These are phyloP conservation scores for Physocephala rufipes DNA, from an alignment of 2,888 invertebrate genomes.

Conservation along the genomic window DNA sequence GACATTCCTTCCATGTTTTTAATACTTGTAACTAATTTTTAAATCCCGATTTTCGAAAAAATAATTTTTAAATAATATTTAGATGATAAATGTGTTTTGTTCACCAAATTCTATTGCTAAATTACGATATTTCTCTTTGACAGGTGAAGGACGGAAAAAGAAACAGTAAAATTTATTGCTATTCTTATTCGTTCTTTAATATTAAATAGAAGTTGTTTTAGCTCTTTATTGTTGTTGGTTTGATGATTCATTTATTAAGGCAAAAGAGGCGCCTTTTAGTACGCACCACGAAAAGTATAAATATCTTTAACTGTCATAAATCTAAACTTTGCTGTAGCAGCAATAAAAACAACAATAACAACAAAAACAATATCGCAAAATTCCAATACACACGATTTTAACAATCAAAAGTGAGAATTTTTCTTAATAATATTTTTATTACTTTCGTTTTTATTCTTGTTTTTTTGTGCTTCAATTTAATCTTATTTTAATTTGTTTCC, in stretches of 20 bases:
- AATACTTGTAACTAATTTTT: too few species aligned
- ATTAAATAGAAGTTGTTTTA: constrained; percentile 7
- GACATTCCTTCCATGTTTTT: too few species aligned
- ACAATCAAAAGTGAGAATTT: background rate
- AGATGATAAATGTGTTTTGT: too few species aligned
- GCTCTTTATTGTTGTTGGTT: constrained; percentile 18
- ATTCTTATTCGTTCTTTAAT: background rate
- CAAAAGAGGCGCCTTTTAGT: background rate
- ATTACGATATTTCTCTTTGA: too few species aligned
- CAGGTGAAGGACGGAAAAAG: too few species aligned
- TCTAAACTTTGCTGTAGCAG: background rate
- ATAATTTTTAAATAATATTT: too few species aligned
- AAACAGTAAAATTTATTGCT: background rate
- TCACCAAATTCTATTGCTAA: too few species aligned
- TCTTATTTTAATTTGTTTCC: constrained; percentile 29
- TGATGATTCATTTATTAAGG: constrained; percentile 31
- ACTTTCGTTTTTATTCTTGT: background rate
- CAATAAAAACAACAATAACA: constrained; percentile 1
- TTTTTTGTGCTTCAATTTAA: too few species aligned
- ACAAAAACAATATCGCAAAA: background rate
- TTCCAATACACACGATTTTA: background rate
- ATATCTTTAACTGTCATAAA: constrained; percentile 20
- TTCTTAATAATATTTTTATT: background rate
- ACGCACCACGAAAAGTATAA: too few species aligned
- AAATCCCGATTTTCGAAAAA: too few species aligned